Percentiles rank a stretch among this genome's conserved stretches.
phyloP scores from a whole-genome alignment of 2,797 vertebrate genomes.

The Bradypodion pumilum region DNA sequence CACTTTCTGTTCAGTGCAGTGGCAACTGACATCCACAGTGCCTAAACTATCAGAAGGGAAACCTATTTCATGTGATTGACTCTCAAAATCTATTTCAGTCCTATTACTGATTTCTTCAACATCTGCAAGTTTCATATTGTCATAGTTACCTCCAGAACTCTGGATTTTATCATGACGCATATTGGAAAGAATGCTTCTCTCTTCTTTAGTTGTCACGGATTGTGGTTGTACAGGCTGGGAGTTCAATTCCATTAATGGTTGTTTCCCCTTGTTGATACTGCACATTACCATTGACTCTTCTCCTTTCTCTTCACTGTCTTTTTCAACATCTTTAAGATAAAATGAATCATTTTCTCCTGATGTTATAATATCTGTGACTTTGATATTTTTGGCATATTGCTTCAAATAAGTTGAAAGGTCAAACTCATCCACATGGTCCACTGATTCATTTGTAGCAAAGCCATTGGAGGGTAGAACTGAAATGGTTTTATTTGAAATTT shows the following conservation, averaged over 20 bases:
- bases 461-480: neutral
- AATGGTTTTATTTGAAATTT: neutral
- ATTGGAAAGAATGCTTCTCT: conserved; percentile 11
- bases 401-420: conserved; percentile 55
- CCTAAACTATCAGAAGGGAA: conserved; percentile 38
- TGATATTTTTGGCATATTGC: conserved; percentile 37
- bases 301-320: neutral
- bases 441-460: neutral
- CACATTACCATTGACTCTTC: conserved; percentile 14
- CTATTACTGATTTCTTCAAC: conserved; percentile 10
- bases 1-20: neutral
- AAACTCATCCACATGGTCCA: conserved; percentile 31
- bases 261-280: accelerated
- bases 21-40: neutral
- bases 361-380: conserved; percentile 14
- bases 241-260: conserved; percentile 5
- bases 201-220: conserved; percentile 30
- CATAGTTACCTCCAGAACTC: neutral
- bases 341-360: conserved; percentile 20
- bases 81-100: conserved; percentile 20
- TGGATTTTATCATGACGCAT: conserved; percentile 3
- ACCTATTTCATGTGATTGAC: neutral
- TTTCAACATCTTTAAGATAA: conserved; percentile 11
- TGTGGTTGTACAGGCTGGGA: conserved; percentile 18
- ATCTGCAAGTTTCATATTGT: conserved; percentile 30